Percentiles rank a stretch among this genome's conserved stretches.
Conservation (phyloP, 2,888 invertebrate genomes). For the Drosophila testacea region DNA sequence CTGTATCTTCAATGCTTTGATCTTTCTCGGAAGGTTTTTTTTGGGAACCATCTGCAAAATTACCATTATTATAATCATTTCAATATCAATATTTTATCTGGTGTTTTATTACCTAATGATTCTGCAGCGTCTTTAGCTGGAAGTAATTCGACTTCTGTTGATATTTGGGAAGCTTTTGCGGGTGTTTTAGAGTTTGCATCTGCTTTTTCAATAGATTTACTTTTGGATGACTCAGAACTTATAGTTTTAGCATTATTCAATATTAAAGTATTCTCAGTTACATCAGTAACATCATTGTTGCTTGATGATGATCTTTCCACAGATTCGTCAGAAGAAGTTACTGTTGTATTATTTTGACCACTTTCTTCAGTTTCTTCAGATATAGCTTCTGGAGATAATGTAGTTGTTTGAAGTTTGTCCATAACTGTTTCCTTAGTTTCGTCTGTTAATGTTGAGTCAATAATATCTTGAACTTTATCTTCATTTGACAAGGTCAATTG, state of each 20-base stretch:
- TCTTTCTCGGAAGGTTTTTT: neutral
- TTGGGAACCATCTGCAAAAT: constrained; percentile 1
- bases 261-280: neutral
- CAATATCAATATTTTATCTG: neutral
- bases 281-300: neutral
- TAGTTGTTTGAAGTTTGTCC: no score
- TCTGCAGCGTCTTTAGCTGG: neutral
- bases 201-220: neutral
- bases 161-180: neutral
- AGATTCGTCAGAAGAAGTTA: neutral
- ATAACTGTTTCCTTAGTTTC: no score
- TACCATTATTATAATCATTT: neutral
- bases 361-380: neutral
- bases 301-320: neutral
- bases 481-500: no score
- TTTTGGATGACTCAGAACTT: neutral
- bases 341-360: neutral
- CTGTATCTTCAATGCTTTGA: neutral
- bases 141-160: neutral
- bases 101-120: constrained; percentile 1
- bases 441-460: no score
- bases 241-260: neutral
- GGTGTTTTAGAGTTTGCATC: neutral
- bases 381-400: no score
- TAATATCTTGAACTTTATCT: neutral